Evolutionary conservation across 2,797 vertebrate genomes (phyloP).

Genomic region (Typhlichthys eigenmanni): DNA sequence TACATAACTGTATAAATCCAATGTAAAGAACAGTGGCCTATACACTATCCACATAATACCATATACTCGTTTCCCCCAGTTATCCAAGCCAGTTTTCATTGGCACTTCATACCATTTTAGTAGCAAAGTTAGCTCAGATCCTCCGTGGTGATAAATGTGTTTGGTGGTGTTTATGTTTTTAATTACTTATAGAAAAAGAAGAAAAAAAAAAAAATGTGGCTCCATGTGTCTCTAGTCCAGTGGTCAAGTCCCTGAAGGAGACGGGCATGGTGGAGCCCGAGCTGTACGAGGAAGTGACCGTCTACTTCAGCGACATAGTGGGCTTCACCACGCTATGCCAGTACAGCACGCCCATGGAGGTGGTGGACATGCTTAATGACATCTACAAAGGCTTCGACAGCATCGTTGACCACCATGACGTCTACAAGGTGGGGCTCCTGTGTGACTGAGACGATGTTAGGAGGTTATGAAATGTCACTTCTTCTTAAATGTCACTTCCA

Average conservation of each 20-base stretch:
- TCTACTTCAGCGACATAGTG: conserved; percentile 98
- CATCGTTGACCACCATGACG: conserved; percentile 93
- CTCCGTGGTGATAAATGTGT: too few species aligned
- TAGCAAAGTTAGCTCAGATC: too few species aligned
- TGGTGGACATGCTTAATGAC: conserved; percentile 98
- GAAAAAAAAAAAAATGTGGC: too few species aligned
- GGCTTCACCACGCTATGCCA: conserved; percentile 97
- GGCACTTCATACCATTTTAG: too few species aligned
- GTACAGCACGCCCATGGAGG: conserved; percentile 97
- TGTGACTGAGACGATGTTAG: not conserved
- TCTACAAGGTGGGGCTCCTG: conserved; percentile 87
- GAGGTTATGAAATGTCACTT: too few species aligned
- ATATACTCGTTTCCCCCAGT: too few species aligned
- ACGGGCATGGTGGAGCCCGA: conserved; percentile 90
- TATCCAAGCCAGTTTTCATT: too few species aligned
- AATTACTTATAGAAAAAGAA: not conserved
- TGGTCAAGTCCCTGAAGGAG: conserved; percentile 94
- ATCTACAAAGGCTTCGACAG: conserved; percentile 95
- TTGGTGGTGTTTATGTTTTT: not conserved
- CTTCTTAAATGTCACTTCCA: too few species aligned
- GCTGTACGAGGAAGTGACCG: conserved; percentile 92
- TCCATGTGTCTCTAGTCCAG: conserved; percentile 75
- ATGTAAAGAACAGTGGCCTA: too few species aligned
- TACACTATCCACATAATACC: too few species aligned
- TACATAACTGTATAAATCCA: too few species aligned